A percentile compares a stretch with the other conserved stretches of the same genome.
Conservation (phyloP, 2,888 invertebrate species). For the Nemotelus nigrinus region DNA sequence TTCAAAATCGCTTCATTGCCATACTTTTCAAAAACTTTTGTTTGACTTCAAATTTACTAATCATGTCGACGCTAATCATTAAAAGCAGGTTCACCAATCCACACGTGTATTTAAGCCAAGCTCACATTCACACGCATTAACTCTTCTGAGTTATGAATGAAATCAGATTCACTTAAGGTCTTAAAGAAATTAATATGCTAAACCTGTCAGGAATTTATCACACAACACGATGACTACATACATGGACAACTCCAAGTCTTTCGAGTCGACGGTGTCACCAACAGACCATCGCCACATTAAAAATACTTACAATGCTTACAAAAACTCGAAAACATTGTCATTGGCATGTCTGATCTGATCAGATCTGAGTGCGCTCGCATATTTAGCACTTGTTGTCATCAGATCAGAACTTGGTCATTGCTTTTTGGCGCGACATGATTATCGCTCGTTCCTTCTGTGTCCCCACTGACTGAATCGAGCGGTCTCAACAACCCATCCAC, state of each 20-base stretch:
- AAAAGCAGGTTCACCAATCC: no score
- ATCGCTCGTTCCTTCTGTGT: background rate
- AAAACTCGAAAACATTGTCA: no score
- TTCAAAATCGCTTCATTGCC: no score
- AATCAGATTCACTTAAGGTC: conserved; percentile 14
- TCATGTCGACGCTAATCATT: no score
- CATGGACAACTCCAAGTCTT: background rate
- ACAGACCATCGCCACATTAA: no score
- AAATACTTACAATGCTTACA: no score
- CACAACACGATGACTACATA: background rate
- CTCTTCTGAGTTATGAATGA: conserved; percentile 19
- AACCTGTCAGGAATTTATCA: conserved; percentile 5
- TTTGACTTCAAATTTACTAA: no score
- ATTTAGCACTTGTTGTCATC: conserved; percentile 21
- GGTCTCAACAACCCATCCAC: background rate
- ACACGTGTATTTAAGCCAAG: background rate
- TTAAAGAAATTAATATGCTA: conserved; percentile 19
- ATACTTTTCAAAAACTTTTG: no score
- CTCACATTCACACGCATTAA: background rate
- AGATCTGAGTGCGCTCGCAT: background rate
- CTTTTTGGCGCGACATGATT: conserved; percentile 22
- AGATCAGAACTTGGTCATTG: conserved; percentile 3
- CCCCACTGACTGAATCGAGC: background rate
- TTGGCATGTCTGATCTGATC: background rate
- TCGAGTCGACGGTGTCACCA: no score